phyloP scores from a whole-genome alignment of 2,888 invertebrate species.

The Euclidia mi region DNA sequence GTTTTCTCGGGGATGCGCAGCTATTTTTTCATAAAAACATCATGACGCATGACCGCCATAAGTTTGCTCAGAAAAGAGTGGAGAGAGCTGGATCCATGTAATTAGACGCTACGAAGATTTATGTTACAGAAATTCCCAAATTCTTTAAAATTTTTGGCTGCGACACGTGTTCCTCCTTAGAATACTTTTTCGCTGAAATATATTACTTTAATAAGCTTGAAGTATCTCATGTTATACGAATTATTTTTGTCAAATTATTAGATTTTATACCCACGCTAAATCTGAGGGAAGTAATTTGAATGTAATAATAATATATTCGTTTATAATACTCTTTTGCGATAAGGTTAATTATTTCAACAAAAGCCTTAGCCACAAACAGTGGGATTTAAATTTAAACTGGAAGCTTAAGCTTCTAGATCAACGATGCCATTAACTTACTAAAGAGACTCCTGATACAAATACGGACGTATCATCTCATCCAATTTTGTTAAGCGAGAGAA shows the following conservation, averaged over 20 bases:
- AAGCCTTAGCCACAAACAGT: conserved; percentile 14
- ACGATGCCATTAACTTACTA: conserved; percentile 23
- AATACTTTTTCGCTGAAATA: conserved; percentile 61
- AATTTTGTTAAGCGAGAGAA: conserved; percentile 60
- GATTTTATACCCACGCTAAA: background rate
- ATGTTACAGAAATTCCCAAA: conserved; percentile 82
- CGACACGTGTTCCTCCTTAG: conserved; percentile 71
- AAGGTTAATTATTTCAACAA: background rate
- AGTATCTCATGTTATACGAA: conserved; percentile 51
- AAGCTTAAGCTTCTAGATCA: conserved; percentile 40
- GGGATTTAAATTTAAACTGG: conserved; percentile 23
- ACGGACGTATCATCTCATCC: conserved; percentile 35
- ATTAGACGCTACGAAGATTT: conserved; percentile 87
- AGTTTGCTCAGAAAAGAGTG: conserved; percentile 80
- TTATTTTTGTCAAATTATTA: conserved; percentile 20
- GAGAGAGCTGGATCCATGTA: conserved; percentile 81
- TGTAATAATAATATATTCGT: background rate
- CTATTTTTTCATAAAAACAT: conserved; percentile 83
- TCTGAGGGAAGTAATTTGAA: background rate
- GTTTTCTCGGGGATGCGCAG: conserved; percentile 63
- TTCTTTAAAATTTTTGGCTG: conserved; percentile 83
- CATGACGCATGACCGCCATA: conserved; percentile 85
- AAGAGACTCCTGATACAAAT: conserved; percentile 51
- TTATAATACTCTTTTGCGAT: too few relatives aligned
- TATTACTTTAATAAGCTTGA: conserved; percentile 57